Base-by-base conservation (phyloP, 2,113 vertebrate genomes). In the Heterotis niloticus region DNA sequence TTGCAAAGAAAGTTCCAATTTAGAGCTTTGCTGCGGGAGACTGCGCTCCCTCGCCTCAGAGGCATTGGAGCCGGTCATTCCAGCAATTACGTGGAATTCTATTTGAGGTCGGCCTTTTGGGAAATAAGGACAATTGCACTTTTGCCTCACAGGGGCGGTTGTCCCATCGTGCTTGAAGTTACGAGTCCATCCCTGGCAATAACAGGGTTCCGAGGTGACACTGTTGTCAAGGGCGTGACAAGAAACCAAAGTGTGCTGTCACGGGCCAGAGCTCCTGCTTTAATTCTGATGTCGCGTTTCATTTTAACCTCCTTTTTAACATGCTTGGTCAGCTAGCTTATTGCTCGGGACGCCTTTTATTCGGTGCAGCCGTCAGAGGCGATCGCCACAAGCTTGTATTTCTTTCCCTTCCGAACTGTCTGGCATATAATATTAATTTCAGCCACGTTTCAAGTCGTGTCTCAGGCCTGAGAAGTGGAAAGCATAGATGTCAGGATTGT, bases 101-200 rank as follows among this genome's bases (percentile, higher is more conserved):
- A 10, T 77, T 44, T 18, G 18, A 52, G 64, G 26, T 13, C 24
- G 64, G 64, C 52, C 75, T 65, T 28, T 29, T 7, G 75, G 44
- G 75, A 77, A 77, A 77, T 77, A 77, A 76, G 59, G 28, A 28
- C 13, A 64, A 65, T 77, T 34, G 64, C 60, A 23, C 4, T 14
- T 51, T 17, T n/a, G n/a, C 34, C 20, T 44, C 65, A 62, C 20
- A 52, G 69, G 69, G 29, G 11, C n/a, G n/a, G 20, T 16, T 52
- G 51, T 71, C 69, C 69, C 23, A n/a, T 34, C 20, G 10, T 71
- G 11, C n/a, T 44, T 7, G 34, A 44, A 44, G 34, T 44, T 7
- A 2, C 34, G 34, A 44, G 34, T 44, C 10, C 69, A 23, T 71
- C 18, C 20, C 11, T 13, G 44, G 18, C 52, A 54, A 71, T 71